phyloP scores from a whole-genome alignment of 1,140 invertebrate species.

The Dolichoris vasculosae region DNA sequence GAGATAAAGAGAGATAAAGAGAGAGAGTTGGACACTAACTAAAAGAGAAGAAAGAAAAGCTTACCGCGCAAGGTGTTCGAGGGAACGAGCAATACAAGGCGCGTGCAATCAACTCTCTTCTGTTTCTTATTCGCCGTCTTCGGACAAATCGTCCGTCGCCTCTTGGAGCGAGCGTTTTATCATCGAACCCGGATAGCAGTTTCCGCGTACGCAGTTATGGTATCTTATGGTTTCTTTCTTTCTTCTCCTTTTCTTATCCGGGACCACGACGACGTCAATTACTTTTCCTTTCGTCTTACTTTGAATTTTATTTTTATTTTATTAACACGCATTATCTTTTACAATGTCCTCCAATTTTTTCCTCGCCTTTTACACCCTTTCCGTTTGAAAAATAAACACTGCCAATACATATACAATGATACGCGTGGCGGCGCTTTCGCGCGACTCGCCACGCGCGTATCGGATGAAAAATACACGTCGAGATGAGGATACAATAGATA shows the following conservation, averaged over 20 bases:
- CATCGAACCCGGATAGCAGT: background rate
- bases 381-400: conserved; percentile 41
- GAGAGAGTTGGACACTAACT: background rate
- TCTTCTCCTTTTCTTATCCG: too few relatives aligned
- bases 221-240: background rate
- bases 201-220: background rate
- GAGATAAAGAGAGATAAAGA: background rate
- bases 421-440: background rate
- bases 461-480: background rate
- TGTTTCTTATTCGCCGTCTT: background rate
- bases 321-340: conserved; percentile 7
- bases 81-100: conserved; percentile 20
- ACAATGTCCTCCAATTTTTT: background rate
- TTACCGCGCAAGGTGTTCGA: background rate
- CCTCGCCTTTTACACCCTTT: background rate
- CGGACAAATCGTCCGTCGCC: conserved; percentile 6
- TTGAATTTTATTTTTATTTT: conserved; percentile 11
- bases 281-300: background rate
- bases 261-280: background rate
- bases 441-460: background rate
- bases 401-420: conserved; percentile 22
- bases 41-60: background rate
- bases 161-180: background rate
- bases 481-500: conserved; percentile 32
- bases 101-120: conserved; percentile 17